Conservation (phyloP, 2,888 invertebrate species). For the Flabesymbios commensalis region DNA sequence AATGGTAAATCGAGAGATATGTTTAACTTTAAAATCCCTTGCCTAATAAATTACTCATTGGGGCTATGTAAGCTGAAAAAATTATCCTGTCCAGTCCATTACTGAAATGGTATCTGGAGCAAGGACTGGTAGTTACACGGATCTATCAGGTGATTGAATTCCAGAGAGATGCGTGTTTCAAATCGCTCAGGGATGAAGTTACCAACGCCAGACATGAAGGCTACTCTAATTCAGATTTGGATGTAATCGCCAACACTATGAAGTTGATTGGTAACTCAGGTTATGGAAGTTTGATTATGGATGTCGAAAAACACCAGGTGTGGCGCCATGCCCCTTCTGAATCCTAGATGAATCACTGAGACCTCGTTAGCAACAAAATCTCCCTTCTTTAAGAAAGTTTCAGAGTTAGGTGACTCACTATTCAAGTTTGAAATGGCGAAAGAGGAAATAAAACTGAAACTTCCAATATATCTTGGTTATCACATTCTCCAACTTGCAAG, state of each 20-base stretch:
- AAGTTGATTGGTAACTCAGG: slow-evolving; percentile 26
- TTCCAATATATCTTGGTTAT: not conserved
- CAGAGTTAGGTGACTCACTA: not conserved
- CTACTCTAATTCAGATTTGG: slow-evolving; percentile 13
- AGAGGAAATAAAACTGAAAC: not conserved
- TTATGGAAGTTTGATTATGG: slow-evolving; percentile 35
- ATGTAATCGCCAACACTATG: slow-evolving; percentile 25
- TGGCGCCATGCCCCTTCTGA: no score
- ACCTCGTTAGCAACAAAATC: not conserved
- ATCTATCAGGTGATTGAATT: not conserved
- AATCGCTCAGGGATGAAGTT: slow-evolving; percentile 1
- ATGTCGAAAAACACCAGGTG: not conserved
- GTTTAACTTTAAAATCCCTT: no score
- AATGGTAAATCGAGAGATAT: no score
- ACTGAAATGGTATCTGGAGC: not conserved
- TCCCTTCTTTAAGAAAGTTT: not conserved
- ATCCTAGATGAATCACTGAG: not conserved
- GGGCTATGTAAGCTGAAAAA: not conserved
- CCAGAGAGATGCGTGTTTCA: not conserved
- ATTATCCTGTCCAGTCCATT: no score
- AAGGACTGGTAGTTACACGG: not conserved
- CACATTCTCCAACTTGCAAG: not conserved
- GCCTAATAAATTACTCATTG: slow-evolving; percentile 8
- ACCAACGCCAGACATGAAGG: slow-evolving; percentile 24
- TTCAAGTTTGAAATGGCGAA: not conserved